Conservation (phyloP, 2,113 vertebrate species). For the Clarias batrachus region DNA sequence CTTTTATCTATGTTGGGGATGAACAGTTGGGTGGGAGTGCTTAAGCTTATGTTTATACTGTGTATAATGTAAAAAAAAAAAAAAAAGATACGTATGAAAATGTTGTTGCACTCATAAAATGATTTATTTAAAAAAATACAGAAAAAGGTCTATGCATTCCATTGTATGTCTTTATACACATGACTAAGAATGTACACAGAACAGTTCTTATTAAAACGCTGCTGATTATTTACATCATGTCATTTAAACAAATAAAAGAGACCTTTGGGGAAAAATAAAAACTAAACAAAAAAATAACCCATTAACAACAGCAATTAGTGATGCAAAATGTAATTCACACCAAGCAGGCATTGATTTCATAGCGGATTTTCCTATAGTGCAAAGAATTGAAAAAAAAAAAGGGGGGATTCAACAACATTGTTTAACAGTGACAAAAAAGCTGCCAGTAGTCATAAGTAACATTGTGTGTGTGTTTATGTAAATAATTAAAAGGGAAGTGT, state of each 20-base stretch:
- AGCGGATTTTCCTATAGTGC: constrained; percentile 47
- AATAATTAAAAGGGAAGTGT: not conserved
- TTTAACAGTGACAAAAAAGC: constrained; percentile 48
- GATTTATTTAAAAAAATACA: constrained; percentile 94
- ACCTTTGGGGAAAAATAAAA: not conserved
- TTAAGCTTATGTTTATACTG: not conserved
- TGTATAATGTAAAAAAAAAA: not conserved
- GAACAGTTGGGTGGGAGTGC: not conserved
- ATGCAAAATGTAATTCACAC: constrained; percentile 48
- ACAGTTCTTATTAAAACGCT: constrained; percentile 71
- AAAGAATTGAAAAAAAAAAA: constrained; percentile 42
- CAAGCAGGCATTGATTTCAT: constrained; percentile 52
- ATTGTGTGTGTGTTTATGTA: not conserved
- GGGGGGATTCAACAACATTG: not conserved
- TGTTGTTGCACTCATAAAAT: constrained; percentile 58
- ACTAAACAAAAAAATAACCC: not conserved
- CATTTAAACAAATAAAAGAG: constrained; percentile 23
- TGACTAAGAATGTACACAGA: constrained; percentile 66
- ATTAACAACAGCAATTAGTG: constrained; percentile 54
- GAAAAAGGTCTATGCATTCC: constrained; percentile 77
- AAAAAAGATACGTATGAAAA: not conserved
- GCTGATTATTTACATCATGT: constrained; percentile 51
- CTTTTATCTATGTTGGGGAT: too few relatives aligned
- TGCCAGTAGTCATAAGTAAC: constrained; percentile 42
- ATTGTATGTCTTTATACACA: constrained; percentile 72